Conservation (phyloP, 1,140 invertebrate species). For the Drosophila ohnishii region DNA sequence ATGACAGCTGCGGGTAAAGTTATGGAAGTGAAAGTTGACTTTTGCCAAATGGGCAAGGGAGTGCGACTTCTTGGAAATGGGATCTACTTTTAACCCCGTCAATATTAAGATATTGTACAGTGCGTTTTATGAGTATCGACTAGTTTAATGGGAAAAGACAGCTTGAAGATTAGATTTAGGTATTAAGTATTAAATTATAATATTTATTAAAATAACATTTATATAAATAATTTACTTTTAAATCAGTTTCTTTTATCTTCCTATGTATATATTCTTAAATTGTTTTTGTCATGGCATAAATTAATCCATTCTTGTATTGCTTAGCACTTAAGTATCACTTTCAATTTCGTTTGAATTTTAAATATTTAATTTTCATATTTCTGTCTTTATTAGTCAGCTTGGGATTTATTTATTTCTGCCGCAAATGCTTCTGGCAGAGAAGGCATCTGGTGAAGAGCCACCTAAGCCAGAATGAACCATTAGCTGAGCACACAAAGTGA, state of each 20-base stretch:
- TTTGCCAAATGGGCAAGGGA: constrained; percentile 19
- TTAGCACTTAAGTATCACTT: not conserved
- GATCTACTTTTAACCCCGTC: constrained; percentile 2
- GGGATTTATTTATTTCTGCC: not conserved
- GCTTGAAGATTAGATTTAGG: not conserved
- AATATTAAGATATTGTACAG: constrained; percentile 9
- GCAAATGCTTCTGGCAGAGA: constrained; percentile 23
- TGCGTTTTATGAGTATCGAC: not conserved
- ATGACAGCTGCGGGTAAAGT: constrained; percentile 64
- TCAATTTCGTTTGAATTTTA: too few species aligned
- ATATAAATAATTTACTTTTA: too few species aligned
- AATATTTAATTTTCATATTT: not conserved
- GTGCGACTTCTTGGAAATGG: constrained; percentile 1
- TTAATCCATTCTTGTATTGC: not conserved
- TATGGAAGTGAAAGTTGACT: constrained; percentile 60
- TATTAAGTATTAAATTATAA: too few species aligned
- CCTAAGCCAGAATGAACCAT: constrained; percentile 26
- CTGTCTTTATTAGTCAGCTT: constrained; percentile 4
- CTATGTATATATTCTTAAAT: not conserved
- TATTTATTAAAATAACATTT: too few species aligned
- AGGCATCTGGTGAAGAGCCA: constrained; percentile 9
- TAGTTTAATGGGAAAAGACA: too few species aligned
- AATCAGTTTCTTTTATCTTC: too few species aligned
- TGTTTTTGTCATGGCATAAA: not conserved
- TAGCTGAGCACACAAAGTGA: constrained; percentile 47